Base-by-base conservation (phyloP, 2,797 vertebrate species). In the Brotula barbata region DNA sequence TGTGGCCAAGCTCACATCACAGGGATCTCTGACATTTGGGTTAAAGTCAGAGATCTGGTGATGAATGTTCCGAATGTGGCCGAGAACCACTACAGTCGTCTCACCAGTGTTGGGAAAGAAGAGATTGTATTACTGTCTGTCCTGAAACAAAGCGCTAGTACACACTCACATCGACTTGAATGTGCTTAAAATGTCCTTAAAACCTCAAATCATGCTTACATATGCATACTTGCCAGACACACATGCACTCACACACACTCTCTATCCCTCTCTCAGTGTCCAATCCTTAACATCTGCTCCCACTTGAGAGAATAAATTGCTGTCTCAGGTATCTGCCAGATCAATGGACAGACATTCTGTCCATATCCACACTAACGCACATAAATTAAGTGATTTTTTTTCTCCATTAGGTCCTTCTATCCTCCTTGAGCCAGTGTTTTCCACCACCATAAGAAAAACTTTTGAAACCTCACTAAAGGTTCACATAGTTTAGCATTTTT, bases 1-100 rank as follows among this genome's bases (percentile, higher is more conserved):
- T 67, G 80, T 31, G 84, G 86, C 78, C 52, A 39, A 59, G 60
- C 25, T 77, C 64, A 51, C 70, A 78, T 84, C 81, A 81, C 53
- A 63, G 51, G 40, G 70, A 34, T 44, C 57, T 70, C 33, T 82
- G 79, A 73, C 77, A 54, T 78, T 57, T 69, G 66, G 68, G 74
- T 77, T 54, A 67, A 67, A 79, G 72, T 71, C 55, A 50, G 50
- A 69, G 53, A 67, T 71, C 36, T 21, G 31, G 58, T 65, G 39
- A 37, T 66, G 64, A 76, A 74, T 54, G 62, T 58, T 79, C 25
- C 52, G 68, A 63, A 75, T 68, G 49, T n/a, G 19, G 63, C 67
- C 40, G 57, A 67, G 54, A 79, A 74, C 69, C 67, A 13, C 53
- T 16, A 46, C 62, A 39, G 56, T 67, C 41, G 17, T 82, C 80